A percentile compares a stretch with the other conserved stretches of the same genome.
Evolutionary conservation across 1,140 invertebrate genomes (phyloP).

Genomic region (Stratiolaelaps scimitus): DNA sequence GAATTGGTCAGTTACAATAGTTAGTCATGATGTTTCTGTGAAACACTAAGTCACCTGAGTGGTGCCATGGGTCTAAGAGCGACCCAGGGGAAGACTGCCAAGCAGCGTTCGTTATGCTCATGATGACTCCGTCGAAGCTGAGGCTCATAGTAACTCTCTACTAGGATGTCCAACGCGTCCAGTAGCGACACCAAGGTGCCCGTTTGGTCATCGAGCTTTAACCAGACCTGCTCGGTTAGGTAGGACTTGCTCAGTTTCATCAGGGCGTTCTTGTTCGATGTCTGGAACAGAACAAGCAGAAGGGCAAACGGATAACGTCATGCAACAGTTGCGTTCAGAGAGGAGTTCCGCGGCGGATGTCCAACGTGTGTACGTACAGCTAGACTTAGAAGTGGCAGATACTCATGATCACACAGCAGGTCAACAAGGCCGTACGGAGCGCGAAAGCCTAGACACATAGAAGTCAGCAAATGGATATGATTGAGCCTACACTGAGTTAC

Average conservation of each 20-base stretch:
- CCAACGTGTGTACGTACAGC: too few species aligned
- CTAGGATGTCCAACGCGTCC: slow-evolving; percentile 5
- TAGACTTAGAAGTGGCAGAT: too few species aligned
- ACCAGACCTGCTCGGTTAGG: slow-evolving; percentile 14
- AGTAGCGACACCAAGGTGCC: slow-evolving; percentile 7
- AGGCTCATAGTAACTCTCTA: slow-evolving; percentile 20
- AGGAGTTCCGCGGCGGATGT: too few species aligned
- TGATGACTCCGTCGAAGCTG: neutral
- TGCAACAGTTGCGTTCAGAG: too few species aligned
- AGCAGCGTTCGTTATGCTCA: slow-evolving; percentile 15
- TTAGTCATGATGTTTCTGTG: too few species aligned
- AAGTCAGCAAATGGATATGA: neutral
- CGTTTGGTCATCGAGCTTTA: slow-evolving; percentile 3
- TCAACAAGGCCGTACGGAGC: too few species aligned
- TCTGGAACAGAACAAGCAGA: neutral
- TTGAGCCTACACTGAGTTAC: too few species aligned
- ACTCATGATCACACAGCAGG: too few species aligned
- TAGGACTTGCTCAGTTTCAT: slow-evolving; percentile 28
- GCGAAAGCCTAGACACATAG: neutral
- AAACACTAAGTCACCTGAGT: neutral
- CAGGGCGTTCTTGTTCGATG: slow-evolving; percentile 5
- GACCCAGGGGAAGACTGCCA: slow-evolving; percentile 19
- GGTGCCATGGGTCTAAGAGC: neutral
- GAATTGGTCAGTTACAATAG: too few species aligned
- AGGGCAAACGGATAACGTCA: neutral